phyloP scores from a whole-genome alignment of 2,888 invertebrate genomes.

The Yponomeuta cagnagella region DNA sequence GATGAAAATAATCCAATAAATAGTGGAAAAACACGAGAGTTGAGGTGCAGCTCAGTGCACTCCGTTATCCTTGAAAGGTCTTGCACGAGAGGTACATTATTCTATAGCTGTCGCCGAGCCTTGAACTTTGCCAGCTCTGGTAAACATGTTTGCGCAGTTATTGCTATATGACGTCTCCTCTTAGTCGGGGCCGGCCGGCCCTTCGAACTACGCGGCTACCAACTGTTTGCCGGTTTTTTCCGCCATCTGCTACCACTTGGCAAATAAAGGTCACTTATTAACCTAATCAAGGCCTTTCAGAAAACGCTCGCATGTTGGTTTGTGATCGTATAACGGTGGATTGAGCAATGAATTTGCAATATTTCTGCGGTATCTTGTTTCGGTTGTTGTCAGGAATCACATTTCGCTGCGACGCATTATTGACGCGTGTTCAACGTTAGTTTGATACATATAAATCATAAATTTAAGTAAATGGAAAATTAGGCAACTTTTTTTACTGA shows the following conservation, averaged over 20 bases:
- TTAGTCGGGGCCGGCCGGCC: not conserved
- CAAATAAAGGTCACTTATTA: constrained; percentile 35
- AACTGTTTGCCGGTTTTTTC: constrained; percentile 21
- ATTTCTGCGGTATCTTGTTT: not conserved
- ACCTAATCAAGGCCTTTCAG: constrained; percentile 22
- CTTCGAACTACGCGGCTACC: not conserved
- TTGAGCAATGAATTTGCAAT: not conserved
- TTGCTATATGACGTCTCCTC: constrained; percentile 44
- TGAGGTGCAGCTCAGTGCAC: constrained; percentile 4
- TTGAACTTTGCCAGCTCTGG: constrained; percentile 65
- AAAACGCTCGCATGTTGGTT: not conserved
- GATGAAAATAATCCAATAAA: not conserved
- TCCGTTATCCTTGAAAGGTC: constrained; percentile 3
- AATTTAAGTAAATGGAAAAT: too few species aligned
- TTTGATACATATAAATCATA: not conserved
- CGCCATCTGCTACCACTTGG: constrained; percentile 41
- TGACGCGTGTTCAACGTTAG: not conserved
- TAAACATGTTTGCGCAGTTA: constrained; percentile 71
- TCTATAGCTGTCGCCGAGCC: constrained; percentile 51
- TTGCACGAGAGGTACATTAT: constrained; percentile 41
- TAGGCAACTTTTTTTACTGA: too few species aligned
- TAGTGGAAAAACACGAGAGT: not conserved
- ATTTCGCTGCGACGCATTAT: not conserved
- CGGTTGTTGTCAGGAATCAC: not conserved
- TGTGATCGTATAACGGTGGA: not conserved